phyloP scores from a whole-genome alignment of 2,888 invertebrate genomes.

The Toxonevra muliebris region DNA sequence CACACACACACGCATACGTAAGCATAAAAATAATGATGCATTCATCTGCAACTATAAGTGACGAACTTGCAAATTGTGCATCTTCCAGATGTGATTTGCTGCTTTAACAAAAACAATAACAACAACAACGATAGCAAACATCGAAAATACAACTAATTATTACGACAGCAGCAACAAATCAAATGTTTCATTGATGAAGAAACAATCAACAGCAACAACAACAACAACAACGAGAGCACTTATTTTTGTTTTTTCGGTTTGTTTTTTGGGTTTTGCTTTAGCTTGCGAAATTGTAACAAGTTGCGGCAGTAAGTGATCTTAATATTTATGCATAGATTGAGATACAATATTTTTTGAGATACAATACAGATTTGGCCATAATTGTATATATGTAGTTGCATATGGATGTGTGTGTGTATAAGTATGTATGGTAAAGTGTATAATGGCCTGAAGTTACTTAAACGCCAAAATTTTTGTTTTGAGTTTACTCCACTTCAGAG shows the following conservation, averaged over 20 bases:
- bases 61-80: background rate
- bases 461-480: too few relatives aligned
- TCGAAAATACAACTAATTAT: conserved; percentile 14
- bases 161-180: conserved; percentile 8
- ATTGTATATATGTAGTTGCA: too few relatives aligned
- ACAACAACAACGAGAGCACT: background rate
- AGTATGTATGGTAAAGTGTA: too few relatives aligned
- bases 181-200: conserved; percentile 19
- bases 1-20: background rate
- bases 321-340: background rate
- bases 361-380: too few relatives aligned
- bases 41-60: background rate
- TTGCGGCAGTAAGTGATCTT: background rate
- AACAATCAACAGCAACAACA: background rate
- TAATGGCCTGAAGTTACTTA: too few relatives aligned
- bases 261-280: background rate
- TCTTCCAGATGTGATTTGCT: background rate
- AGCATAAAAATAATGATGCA: background rate
- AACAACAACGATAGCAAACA: conserved; percentile 8
- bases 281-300: background rate
- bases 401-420: too few relatives aligned
- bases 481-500: too few relatives aligned
- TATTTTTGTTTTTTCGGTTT: background rate
- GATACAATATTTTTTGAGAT: too few relatives aligned
- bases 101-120: background rate